Percentiles rank a stretch among this genome's conserved stretches.
These are phyloP conservation scores for Cheilosia vernalis DNA, from an alignment of 2,888 invertebrate species.

Conservation along the genomic window DNA sequence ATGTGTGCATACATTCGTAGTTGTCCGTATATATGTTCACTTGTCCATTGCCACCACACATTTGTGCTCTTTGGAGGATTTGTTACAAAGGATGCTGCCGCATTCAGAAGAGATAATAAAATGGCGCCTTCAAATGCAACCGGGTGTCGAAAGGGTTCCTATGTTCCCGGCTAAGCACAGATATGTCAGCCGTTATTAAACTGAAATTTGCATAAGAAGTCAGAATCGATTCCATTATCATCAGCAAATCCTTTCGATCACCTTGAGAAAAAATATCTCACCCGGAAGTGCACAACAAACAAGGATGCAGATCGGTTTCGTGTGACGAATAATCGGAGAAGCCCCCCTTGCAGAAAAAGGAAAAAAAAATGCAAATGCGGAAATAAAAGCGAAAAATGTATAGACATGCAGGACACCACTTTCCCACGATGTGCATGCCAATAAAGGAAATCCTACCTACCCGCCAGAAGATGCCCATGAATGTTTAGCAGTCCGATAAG, in stretches of 20 bases:
- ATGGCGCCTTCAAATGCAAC: neutral
- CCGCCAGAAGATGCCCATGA: constrained; percentile 13
- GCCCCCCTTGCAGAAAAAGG: constrained; percentile 6
- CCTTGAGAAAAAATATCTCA: constrained; percentile 7
- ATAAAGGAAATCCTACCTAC: constrained; percentile 41
- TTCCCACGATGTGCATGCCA: constrained; percentile 68
- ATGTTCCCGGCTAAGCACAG: neutral
- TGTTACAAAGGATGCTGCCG: too few species aligned
- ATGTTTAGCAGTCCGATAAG: constrained; percentile 30
- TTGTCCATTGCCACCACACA: too few species aligned
- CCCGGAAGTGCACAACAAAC: constrained; percentile 44
- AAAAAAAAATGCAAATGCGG: constrained; percentile 57
- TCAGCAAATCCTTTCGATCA: constrained; percentile 47
- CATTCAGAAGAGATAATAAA: too few species aligned
- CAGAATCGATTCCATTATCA: constrained; percentile 22
- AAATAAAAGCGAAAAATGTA: constrained; percentile 42
- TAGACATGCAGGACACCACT: constrained; percentile 36
- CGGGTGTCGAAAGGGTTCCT: neutral
- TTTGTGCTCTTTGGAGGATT: too few species aligned
- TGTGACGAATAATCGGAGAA: neutral
- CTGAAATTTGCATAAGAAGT: constrained; percentile 33
- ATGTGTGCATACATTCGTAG: too few species aligned
- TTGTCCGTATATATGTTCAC: too few species aligned
- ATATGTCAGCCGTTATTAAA: constrained; percentile 12
- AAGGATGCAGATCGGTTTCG: constrained; percentile 20